A percentile compares a stretch with the other conserved stretches of the same genome.
These are phyloP conservation scores for Daubentonia madagascariensis DNA, from an alignment of 2,113 vertebrate species.

Conservation along the genomic window DNA sequence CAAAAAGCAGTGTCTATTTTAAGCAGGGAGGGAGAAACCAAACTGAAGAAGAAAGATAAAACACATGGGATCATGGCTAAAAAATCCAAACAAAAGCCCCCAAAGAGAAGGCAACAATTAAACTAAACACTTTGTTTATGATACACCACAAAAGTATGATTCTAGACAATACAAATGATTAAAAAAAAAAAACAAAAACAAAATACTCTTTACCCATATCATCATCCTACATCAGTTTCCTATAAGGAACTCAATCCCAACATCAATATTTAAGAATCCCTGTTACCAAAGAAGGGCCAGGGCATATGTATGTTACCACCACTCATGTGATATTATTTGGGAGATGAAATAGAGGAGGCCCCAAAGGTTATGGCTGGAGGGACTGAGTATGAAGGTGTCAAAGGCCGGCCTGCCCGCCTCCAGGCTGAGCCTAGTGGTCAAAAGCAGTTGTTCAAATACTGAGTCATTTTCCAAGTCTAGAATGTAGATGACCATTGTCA, in stretches of 20 bases:
- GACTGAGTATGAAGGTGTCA: neutral
- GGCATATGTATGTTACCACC: rapidly evolving
- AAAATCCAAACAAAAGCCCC: neutral
- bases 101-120: neutral
- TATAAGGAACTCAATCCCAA: neutral
- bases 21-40: neutral
- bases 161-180: neutral
- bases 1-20: neutral
- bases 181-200: neutral
- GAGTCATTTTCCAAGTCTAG: neutral
- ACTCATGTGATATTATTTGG: no score
- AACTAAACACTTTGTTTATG: neutral
- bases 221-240: neutral
- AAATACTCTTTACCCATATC: neutral
- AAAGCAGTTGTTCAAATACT: neutral
- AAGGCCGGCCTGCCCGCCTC: neutral
- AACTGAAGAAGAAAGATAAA: neutral
- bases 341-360: neutral
- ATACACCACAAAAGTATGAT: neutral
- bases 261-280: neutral
- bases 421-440: neutral
- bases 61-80: neutral
- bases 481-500: neutral
- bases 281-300: neutral
- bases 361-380: neutral